A percentile compares a stretch with the other conserved stretches of the same genome.
Evolutionary conservation across 2,113 vertebrate species (phyloP).

Genomic region (Phoenicopterus ruber): DNA sequence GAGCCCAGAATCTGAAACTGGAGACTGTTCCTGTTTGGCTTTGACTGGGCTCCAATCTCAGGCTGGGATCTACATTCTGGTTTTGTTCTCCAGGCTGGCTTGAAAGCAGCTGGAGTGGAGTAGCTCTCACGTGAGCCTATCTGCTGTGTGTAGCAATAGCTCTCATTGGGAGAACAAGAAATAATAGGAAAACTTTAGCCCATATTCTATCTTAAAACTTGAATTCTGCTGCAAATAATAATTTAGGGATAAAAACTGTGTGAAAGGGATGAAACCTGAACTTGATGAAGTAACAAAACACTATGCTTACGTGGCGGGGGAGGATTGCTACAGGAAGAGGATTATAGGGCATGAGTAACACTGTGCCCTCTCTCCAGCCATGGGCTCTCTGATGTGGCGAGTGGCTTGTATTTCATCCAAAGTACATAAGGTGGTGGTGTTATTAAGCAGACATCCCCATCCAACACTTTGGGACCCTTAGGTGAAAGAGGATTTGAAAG

Average conservation of each 20-base stretch:
- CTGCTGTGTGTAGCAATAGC: not conserved
- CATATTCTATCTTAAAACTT: not conserved
- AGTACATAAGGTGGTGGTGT: not conserved
- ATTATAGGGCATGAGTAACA: not conserved
- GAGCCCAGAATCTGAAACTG: not conserved
- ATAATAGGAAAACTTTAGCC: not conserved
- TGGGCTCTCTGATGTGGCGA: slow-evolving; percentile 11
- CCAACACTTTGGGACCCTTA: not conserved
- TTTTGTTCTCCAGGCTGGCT: not conserved
- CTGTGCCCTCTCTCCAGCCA: not conserved
- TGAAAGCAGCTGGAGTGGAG: not conserved
- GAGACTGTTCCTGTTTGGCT: not conserved
- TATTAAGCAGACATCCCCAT: not conserved
- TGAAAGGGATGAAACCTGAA: not conserved
- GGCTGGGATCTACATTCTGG: not conserved
- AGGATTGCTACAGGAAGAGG: not conserved
- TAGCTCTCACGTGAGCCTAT: not conserved
- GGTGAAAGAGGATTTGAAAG: not conserved
- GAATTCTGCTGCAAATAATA: not conserved
- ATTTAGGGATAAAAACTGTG: not conserved
- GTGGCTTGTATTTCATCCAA: not conserved
- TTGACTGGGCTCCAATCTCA: not conserved
- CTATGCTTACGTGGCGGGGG: not conserved
- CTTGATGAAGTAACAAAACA: not conserved
- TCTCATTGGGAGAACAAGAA: not conserved